phyloP scores from a whole-genome alignment of 2,888 invertebrate species.

The Nephrotoma guestfalica region DNA sequence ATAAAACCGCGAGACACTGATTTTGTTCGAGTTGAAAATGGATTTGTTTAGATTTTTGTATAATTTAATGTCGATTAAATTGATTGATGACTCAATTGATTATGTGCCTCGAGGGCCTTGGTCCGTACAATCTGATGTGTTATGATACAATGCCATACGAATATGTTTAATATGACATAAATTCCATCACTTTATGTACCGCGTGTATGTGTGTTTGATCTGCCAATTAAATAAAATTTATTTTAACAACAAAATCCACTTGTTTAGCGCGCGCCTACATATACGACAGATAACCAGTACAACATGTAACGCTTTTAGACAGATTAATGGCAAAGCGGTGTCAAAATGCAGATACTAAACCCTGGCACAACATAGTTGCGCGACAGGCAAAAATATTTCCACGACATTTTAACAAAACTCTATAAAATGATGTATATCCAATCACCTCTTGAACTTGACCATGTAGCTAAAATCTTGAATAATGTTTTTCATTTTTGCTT shows the following conservation, averaged over 20 bases:
- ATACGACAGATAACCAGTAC: background rate
- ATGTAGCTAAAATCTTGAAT: background rate
- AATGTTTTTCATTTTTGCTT: background rate
- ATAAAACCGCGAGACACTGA: background rate
- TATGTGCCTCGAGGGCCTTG: background rate
- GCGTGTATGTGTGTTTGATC: no score
- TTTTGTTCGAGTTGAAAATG: background rate
- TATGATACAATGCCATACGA: no score
- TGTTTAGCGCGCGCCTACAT: background rate
- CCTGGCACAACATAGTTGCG: background rate
- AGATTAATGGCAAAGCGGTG: background rate
- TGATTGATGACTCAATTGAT: background rate
- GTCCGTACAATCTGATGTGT: background rate
- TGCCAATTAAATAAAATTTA: background rate
- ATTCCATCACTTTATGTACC: background rate
- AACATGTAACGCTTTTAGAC: background rate
- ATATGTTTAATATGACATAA: background rate
- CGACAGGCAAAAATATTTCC: background rate
- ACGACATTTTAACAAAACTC: background rate
- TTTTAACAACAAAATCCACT: background rate
- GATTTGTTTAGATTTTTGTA: background rate
- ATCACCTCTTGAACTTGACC: background rate
- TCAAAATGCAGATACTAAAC: background rate
- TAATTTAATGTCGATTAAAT: background rate
- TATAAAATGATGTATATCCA: background rate